Percentiles rank a stretch among this genome's conserved stretches.
Conservation (phyloP, 2,888 invertebrate species). For the Patella depressa region DNA sequence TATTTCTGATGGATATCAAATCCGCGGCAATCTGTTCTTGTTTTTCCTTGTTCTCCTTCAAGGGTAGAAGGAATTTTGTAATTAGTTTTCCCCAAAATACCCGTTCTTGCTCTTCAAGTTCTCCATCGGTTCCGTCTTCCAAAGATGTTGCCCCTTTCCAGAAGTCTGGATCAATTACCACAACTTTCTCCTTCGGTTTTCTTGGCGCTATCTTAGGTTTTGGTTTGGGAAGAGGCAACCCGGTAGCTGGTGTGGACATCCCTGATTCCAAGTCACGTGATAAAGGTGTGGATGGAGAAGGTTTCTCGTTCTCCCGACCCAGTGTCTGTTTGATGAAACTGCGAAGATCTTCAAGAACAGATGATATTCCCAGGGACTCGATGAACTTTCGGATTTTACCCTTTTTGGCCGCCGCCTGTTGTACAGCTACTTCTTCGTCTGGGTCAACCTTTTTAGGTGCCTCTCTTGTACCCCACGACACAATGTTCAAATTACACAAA, state of each 20-base stretch:
- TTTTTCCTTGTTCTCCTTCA: conserved; percentile 34
- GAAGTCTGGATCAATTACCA: conserved; percentile 22
- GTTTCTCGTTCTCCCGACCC: conserved; percentile 72
- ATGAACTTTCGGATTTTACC: conserved; percentile 74
- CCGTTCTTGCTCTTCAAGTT: conserved; percentile 83
- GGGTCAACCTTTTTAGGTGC: conserved; percentile 69
- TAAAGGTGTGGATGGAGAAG: neutral
- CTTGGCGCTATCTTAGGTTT: neutral
- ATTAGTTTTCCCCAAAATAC: conserved; percentile 94
- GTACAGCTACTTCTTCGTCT: conserved; percentile 77
- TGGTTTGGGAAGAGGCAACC: neutral
- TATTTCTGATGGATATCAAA: conserved; percentile 44
- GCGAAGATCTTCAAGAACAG: conserved; percentile 40
- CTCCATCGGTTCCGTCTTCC: conserved; percentile 89
- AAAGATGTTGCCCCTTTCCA: conserved; percentile 69
- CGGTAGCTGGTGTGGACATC: conserved; percentile 69
- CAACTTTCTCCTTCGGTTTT: conserved; percentile 6
- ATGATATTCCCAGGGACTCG: conserved; percentile 32
- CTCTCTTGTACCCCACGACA: conserved; percentile 95
- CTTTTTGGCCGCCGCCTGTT: conserved; percentile 81
- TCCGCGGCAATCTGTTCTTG: conserved; percentile 45
- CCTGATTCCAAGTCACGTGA: conserved; percentile 9
- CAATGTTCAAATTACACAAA: conserved; percentile 91
- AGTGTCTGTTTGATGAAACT: conserved; percentile 79
- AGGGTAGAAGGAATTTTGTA: conserved; percentile 90